Percentiles rank a stretch among this genome's conserved stretches.
Evolutionary conservation across 2,113 vertebrate species (phyloP).

Genomic region (Gasterosteus aculeatus): DNA sequence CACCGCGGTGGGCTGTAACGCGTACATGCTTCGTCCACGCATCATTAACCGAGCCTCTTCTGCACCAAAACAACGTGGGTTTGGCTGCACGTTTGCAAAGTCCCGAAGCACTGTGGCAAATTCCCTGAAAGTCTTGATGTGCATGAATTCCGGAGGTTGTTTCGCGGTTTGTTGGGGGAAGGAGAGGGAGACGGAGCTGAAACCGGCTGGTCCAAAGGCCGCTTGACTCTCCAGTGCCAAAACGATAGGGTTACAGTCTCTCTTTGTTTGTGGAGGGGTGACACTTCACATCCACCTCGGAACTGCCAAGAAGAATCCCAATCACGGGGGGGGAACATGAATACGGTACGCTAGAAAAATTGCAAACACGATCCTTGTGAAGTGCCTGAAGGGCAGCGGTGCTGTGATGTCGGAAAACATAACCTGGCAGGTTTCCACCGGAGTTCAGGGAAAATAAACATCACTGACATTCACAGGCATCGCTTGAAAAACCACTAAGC

Average conservation of each 20-base stretch:
- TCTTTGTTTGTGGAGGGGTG: slow-evolving; percentile 68
- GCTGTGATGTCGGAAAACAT: slow-evolving; percentile 60
- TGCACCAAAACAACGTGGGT: slow-evolving; percentile 63
- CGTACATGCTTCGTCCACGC: slow-evolving; percentile 67
- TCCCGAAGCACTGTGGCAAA: slow-evolving; percentile 60
- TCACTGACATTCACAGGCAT: slow-evolving; percentile 58
- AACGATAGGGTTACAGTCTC: slow-evolving; percentile 61
- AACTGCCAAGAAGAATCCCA: slow-evolving; percentile 38
- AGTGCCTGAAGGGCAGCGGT: slow-evolving; percentile 52
- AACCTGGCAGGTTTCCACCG: slow-evolving; percentile 55
- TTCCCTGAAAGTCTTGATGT: slow-evolving; percentile 58
- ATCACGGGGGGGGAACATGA: slow-evolving; percentile 27
- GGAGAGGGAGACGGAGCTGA: slow-evolving; percentile 18
- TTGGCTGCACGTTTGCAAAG: slow-evolving; percentile 54
- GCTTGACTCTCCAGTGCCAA: slow-evolving; percentile 38
- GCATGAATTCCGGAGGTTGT: slow-evolving; percentile 58
- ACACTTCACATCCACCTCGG: slow-evolving; percentile 64
- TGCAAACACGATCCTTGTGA: slow-evolving; percentile 48
- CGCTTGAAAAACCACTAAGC: slow-evolving; percentile 43
- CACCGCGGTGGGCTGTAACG: slow-evolving; percentile 71
- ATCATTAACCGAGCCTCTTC: slow-evolving; percentile 73
- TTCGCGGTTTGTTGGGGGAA: slow-evolving; percentile 56
- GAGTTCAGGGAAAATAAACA: slow-evolving; percentile 58
- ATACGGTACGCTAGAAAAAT: slow-evolving; percentile 48
- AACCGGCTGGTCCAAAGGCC: slow-evolving; percentile 40